A percentile compares a stretch with the other conserved stretches of the same genome.
These are phyloP conservation scores for Ceratosolen solmsi DNA, from an alignment of 1,140 invertebrate species.

Conservation along the genomic window DNA sequence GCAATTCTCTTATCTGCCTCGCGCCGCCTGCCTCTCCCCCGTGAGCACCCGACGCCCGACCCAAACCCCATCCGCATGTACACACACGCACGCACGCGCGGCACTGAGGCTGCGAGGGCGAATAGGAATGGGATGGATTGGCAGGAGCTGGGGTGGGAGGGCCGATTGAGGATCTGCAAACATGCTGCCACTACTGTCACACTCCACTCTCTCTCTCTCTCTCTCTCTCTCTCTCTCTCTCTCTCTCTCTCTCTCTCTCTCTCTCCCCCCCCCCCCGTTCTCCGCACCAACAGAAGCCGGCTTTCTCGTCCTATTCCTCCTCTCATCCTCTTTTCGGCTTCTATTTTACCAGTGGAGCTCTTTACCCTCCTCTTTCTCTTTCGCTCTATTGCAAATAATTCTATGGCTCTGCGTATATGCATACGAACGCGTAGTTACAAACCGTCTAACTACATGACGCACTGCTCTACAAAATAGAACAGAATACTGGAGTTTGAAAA, in stretches of 20 bases:
- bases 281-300: conserved; percentile 5
- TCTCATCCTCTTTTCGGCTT: conserved; percentile 56
- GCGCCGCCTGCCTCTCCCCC: conserved; percentile 61
- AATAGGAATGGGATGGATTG: conserved; percentile 61
- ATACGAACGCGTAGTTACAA: conserved; percentile 43
- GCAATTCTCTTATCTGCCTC: conserved; percentile 87
- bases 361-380: conserved; percentile 59
- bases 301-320: conserved; percentile 36
- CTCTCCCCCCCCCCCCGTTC: background rate
- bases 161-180: conserved; percentile 75
- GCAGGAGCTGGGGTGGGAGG: conserved; percentile 61
- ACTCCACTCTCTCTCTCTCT: conserved; percentile 58
- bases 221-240: conserved; percentile 20
- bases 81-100: conserved; percentile 63
- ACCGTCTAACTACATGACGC: conserved; percentile 65
- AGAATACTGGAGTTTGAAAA: conserved; percentile 64
- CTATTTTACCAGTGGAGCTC: conserved; percentile 59
- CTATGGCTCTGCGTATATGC: background rate
- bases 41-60: background rate
- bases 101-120: conserved; percentile 55
- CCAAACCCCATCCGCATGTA: conserved; percentile 15
- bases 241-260: conserved; percentile 4
- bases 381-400: conserved; percentile 46
- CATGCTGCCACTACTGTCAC: conserved; percentile 60
- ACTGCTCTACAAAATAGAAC: conserved; percentile 67